Conservation (phyloP, 2,888 invertebrate genomes). For the Bellardia pandia region DNA sequence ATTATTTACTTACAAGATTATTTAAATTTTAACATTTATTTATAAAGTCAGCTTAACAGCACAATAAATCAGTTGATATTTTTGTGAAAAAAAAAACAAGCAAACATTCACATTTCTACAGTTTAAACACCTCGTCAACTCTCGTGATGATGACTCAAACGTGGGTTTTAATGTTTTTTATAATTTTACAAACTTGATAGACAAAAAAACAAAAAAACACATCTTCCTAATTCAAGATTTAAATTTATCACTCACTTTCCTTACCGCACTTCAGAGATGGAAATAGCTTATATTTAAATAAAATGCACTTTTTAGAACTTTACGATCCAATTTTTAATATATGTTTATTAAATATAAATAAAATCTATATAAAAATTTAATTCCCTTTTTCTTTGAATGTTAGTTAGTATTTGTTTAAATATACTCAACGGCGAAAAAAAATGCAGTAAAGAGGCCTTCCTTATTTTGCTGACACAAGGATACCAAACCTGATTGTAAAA, state of each 20-base stretch:
- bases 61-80: slow-evolving; percentile 22
- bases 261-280: background rate
- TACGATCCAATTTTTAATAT: too few species aligned
- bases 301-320: too few species aligned
- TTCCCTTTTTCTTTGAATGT: too few species aligned
- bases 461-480: too few species aligned
- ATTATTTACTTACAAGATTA: background rate
- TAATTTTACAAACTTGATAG: background rate
- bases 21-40: background rate
- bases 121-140: slow-evolving; percentile 29
- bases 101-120: slow-evolving; percentile 18
- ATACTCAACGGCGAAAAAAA: too few species aligned
- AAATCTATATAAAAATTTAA: too few species aligned
- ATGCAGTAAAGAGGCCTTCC: too few species aligned
- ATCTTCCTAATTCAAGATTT: slow-evolving; percentile 9
- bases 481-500: too few species aligned
- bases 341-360: too few species aligned
- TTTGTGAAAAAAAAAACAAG: background rate
- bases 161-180: slow-evolving; percentile 26
- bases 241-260: slow-evolving; percentile 35
- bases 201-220: background rate
- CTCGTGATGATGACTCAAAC: slow-evolving; percentile 44
- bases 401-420: too few species aligned
- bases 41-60: background rate
- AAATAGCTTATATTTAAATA: too few species aligned